A percentile compares a stretch with the other conserved stretches of the same genome.
These are phyloP conservation scores for Bubo bubo DNA, from an alignment of 2,113 vertebrate genomes.

Conservation along the genomic window DNA sequence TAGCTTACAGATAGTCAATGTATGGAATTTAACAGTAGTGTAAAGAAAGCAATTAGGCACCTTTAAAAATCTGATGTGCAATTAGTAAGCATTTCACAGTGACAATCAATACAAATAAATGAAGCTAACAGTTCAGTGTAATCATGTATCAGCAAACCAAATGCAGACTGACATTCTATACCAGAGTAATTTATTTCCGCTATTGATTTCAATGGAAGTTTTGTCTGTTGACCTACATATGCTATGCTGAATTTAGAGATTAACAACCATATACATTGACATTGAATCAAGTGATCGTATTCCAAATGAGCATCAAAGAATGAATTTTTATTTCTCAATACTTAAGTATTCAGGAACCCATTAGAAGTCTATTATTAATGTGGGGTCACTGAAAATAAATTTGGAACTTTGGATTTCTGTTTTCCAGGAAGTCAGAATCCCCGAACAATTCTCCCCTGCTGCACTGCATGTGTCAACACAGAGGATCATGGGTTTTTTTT, in stretches of 20 bases:
- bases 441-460: not conserved
- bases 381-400: not conserved
- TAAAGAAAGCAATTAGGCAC: constrained; percentile 25
- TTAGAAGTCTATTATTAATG: not conserved
- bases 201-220: constrained; percentile 19
- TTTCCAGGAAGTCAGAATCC: not conserved
- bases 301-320: not conserved
- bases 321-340: not conserved
- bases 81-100: constrained; percentile 53
- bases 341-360: not conserved
- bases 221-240: constrained; percentile 33
- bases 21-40: not conserved
- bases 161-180: constrained; percentile 13
- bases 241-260: not conserved
- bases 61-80: constrained; percentile 49
- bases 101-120: constrained; percentile 53
- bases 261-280: not conserved
- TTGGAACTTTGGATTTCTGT: not conserved
- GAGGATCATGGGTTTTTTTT: not conserved
- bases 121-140: constrained; percentile 29
- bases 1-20: not conserved
- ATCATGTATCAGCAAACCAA: constrained; percentile 42
- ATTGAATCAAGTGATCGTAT: not conserved
- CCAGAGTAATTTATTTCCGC: constrained; percentile 31
- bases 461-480: not conserved